Conservation (phyloP, 2,888 invertebrate genomes). For the Heteropelma amictum region DNA sequence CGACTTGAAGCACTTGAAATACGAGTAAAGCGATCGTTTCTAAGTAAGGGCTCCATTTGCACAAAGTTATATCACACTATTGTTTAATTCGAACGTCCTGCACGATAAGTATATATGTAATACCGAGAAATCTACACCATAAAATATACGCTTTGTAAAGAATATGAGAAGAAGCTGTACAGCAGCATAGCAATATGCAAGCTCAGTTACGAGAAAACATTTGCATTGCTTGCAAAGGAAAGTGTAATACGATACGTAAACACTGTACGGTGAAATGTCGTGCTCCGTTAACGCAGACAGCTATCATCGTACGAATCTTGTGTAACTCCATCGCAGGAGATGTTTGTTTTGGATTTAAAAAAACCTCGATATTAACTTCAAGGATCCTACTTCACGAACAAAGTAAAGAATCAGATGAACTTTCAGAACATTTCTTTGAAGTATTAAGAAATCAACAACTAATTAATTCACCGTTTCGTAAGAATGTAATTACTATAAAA, state of each 20-base stretch:
- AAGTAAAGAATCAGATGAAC: background rate
- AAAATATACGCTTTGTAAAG: background rate
- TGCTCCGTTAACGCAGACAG: background rate
- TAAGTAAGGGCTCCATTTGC: no score
- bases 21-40: background rate
- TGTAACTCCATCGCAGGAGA: background rate
- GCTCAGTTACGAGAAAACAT: constrained; percentile 14
- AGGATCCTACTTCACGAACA: background rate
- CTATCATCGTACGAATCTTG: background rate
- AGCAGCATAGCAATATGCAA: background rate
- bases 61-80: background rate
- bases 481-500: no score
- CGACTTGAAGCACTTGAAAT: background rate
- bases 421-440: no score
- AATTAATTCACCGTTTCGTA: no score
- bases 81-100: background rate
- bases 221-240: constrained; percentile 22
- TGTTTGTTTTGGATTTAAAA: background rate
- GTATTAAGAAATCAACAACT: no score
- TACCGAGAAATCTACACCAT: background rate
- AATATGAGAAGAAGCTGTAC: constrained; percentile 1
- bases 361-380: background rate
- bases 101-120: background rate
- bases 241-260: constrained; percentile 17
- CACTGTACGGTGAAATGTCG: background rate